A percentile compares a stretch with the other conserved stretches of the same genome.
These are phyloP conservation scores for Macrophya annulata DNA, from an alignment of 2,888 invertebrate species.

Conservation along the genomic window DNA sequence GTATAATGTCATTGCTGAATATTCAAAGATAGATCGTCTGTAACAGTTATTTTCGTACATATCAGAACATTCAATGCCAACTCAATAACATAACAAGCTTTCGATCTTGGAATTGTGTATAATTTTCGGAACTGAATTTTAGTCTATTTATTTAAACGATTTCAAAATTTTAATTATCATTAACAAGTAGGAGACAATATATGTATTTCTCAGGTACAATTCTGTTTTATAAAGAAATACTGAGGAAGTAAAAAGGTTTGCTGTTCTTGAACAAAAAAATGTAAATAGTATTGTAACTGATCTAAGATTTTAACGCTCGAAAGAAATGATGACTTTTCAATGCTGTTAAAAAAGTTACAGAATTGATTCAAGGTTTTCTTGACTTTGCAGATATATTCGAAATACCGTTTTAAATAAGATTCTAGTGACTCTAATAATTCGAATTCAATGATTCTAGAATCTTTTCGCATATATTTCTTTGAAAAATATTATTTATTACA, in stretches of 20 bases:
- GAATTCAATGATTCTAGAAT: not conserved
- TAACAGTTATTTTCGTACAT: not conserved
- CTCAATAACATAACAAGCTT: too few relatives aligned
- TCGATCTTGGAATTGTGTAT: not conserved
- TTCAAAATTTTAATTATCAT: not conserved
- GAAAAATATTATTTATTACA: not conserved
- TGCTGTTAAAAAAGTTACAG: not conserved
- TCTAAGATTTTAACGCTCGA: too few relatives aligned
- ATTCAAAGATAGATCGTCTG: not conserved
- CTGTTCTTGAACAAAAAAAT: not conserved
- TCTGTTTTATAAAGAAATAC: not conserved
- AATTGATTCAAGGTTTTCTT: too few relatives aligned
- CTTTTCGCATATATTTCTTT: not conserved
- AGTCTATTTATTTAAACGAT: not conserved
- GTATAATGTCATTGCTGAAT: not conserved
- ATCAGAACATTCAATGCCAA: too few relatives aligned
- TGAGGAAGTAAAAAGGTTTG: not conserved
- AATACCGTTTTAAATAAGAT: too few relatives aligned
- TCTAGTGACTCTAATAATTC: not conserved
- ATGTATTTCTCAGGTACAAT: not conserved
- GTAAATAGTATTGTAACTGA: too few relatives aligned
- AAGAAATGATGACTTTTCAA: not conserved
- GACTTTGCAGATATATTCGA: too few relatives aligned
- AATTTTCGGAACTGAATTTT: not conserved
- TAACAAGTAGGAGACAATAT: too few relatives aligned